Percentiles rank a stretch among this genome's conserved stretches.
These are phyloP conservation scores for Galerucella pusilla DNA, from an alignment of 2,888 invertebrate species.

Conservation along the genomic window DNA sequence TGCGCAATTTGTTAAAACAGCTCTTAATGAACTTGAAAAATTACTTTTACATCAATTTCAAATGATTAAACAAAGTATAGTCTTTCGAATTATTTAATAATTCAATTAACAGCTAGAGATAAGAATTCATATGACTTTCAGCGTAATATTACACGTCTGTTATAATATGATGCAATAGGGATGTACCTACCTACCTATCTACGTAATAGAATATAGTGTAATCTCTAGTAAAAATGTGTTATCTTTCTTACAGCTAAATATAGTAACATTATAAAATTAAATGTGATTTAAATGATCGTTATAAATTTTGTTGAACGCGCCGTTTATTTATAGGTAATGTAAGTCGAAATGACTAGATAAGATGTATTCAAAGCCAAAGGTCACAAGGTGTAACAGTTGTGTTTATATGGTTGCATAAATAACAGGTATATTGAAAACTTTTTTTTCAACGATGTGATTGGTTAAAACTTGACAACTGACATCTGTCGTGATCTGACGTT, in stretches of 20 bases:
- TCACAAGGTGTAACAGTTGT: too few relatives aligned
- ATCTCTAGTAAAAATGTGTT: not conserved
- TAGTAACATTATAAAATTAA: not conserved
- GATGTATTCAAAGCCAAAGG: too few relatives aligned
- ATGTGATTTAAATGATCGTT: not conserved
- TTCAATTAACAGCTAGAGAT: slow-evolving; percentile 1
- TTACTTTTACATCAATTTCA: too few relatives aligned
- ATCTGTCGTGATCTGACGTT: not conserved
- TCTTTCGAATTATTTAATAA: not conserved
- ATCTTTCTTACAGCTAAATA: not conserved
- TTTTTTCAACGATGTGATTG: not conserved
- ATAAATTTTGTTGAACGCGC: too few relatives aligned
- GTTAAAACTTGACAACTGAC: not conserved
- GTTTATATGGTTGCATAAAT: too few relatives aligned
- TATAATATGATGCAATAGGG: not conserved
- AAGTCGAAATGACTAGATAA: too few relatives aligned
- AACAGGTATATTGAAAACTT: not conserved
- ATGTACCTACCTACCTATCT: not conserved
- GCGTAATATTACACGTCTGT: not conserved
- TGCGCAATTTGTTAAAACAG: too few relatives aligned
- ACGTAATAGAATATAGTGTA: not conserved
- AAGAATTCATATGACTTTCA: not conserved
- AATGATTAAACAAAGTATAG: too few relatives aligned
- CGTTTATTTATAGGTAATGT: too few relatives aligned
- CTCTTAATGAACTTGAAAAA: too few relatives aligned